Percentiles rank a stretch among this genome's conserved stretches.
These are phyloP conservation scores for Sinocyclocheilus anophthalmus DNA, from an alignment of 2,113 vertebrate species.

Conservation along the genomic window DNA sequence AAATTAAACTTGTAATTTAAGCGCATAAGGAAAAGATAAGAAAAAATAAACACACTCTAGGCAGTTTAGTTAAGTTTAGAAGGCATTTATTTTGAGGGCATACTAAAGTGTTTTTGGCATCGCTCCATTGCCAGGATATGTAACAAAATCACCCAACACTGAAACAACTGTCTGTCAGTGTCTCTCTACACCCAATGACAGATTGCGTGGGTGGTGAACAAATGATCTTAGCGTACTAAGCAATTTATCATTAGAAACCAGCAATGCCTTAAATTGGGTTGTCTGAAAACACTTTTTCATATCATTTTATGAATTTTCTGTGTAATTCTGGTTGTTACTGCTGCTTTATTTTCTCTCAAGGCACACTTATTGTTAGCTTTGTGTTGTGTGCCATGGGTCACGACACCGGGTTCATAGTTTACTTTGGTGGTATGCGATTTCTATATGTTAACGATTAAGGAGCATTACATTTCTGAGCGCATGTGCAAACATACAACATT, in stretches of 20 bases:
- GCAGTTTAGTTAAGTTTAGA: slow-evolving; percentile 23
- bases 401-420: neutral
- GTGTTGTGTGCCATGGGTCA: neutral
- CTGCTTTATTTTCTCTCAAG: slow-evolving; percentile 16
- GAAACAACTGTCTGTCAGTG: neutral
- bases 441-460: neutral
- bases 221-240: neutral
- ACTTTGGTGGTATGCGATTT: neutral
- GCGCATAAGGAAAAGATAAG: neutral
- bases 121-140: neutral
- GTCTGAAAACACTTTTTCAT: slow-evolving; percentile 7
- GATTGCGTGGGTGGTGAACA: neutral
- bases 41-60: slow-evolving; percentile 26
- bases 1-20: slow-evolving; percentile 29
- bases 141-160: neutral
- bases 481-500: neutral
- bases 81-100: slow-evolving; percentile 25
- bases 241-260: neutral
- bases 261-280: neutral
- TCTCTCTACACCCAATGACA: neutral
- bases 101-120: slow-evolving; percentile 1
- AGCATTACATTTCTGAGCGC: neutral
- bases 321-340: neutral
- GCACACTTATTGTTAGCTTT: neutral
- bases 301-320: neutral